Conservation (phyloP, 2,113 vertebrate species). For the Hystrix cristata region DNA sequence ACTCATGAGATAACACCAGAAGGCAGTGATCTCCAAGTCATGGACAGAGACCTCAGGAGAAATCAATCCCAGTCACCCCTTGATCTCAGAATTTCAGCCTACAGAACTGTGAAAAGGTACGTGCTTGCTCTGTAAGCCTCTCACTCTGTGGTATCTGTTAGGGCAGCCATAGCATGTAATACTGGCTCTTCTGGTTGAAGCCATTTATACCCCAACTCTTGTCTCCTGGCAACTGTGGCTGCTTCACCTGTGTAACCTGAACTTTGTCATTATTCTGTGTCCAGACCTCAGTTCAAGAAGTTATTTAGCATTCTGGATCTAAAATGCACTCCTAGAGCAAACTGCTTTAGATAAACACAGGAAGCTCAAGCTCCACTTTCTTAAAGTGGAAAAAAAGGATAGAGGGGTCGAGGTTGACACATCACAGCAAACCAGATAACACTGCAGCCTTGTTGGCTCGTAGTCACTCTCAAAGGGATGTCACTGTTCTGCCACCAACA, state of each 20-base stretch:
- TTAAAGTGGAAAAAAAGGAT: background rate
- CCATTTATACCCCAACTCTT: background rate
- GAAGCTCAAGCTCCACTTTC: background rate
- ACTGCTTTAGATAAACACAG: background rate
- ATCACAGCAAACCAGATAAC: background rate
- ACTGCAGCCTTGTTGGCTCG: background rate
- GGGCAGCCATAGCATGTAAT: background rate
- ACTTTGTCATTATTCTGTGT: constrained; percentile 15
- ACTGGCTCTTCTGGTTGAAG: background rate
- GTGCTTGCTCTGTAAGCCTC: background rate
- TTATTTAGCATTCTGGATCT: background rate
- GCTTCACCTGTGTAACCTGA: background rate
- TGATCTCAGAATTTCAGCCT: background rate
- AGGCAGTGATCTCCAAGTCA: background rate
- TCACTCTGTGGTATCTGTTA: background rate
- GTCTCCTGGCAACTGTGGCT: background rate
- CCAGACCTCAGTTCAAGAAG: constrained; percentile 1
- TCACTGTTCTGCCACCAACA: background rate
- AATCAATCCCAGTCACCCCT: background rate
- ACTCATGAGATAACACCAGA: background rate
- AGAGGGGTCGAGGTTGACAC: background rate
- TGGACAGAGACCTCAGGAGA: background rate
- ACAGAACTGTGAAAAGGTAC: background rate
- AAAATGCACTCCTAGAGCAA: constrained; percentile 14
- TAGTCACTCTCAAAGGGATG: background rate